A percentile compares a stretch with the other conserved stretches of the same genome.
Conservation (phyloP, 2,797 vertebrate genomes). For the Urophycis tenuis region DNA sequence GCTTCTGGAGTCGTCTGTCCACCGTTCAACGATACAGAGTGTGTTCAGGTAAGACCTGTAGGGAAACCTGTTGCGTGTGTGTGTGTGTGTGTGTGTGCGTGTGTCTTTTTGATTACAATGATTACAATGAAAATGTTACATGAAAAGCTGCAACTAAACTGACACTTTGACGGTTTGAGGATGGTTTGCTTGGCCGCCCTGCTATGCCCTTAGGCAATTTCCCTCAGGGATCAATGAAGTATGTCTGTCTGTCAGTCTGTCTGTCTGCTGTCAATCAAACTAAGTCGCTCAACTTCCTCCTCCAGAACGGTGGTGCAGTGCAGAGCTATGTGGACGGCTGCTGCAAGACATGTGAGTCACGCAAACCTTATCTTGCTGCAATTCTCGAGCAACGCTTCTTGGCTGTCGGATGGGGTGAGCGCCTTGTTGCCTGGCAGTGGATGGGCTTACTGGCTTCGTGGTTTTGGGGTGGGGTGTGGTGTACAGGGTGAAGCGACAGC, state of each 20-base stretch:
- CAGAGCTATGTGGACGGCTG: conserved; percentile 91
- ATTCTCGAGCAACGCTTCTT: conserved; percentile 53
- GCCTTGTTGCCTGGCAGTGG: conserved; percentile 70
- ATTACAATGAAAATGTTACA: no score
- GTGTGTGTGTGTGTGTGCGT: no score
- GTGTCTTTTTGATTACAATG: neutral
- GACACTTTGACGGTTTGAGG: no score
- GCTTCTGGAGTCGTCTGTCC: conserved; percentile 87
- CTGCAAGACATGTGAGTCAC: conserved; percentile 96
- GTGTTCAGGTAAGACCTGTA: conserved; percentile 84
- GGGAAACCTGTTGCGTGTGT: neutral
- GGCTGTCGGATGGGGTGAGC: conserved; percentile 59
- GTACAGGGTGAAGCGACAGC: conserved; percentile 57
- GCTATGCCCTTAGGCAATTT: no score
- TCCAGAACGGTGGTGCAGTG: conserved; percentile 88
- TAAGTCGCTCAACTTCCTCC: conserved; percentile 19
- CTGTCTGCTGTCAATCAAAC: neutral
- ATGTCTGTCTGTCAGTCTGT: no score
- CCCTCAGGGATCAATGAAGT: no score
- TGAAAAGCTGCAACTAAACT: no score
- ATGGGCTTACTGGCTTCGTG: conserved; percentile 66
- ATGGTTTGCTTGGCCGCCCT: no score
- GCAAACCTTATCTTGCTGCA: conserved; percentile 26
- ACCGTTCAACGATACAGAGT: conserved; percentile 93
- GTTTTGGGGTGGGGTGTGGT: conserved; percentile 51